A percentile compares a stretch with the other conserved stretches of the same genome.
phyloP scores from a whole-genome alignment of 2,113 vertebrate genomes.

The Nansenia antarctica region DNA sequence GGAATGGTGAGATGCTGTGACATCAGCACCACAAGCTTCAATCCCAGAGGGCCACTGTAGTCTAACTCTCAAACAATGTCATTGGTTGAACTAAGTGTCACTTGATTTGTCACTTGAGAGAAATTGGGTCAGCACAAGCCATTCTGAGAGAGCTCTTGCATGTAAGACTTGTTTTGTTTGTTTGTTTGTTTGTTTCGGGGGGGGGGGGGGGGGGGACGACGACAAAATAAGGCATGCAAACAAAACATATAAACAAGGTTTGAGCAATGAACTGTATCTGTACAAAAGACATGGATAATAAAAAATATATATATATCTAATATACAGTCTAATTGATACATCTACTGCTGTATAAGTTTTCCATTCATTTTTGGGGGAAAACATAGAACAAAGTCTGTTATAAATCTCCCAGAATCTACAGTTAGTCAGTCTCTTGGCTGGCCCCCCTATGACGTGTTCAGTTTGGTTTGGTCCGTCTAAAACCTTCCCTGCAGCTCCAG shows the following conservation, averaged over 20 bases:
- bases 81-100: neutral
- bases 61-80: constrained; percentile 15
- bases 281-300: constrained; percentile 49
- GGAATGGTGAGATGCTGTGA: constrained; percentile 43
- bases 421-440: constrained; percentile 49
- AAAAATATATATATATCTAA: constrained; percentile 59
- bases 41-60: constrained; percentile 15
- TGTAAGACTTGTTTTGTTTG: constrained; percentile 5
- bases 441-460: constrained; percentile 29
- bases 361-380: constrained; percentile 49
- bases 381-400: constrained; percentile 35
- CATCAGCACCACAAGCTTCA: constrained; percentile 23
- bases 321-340: constrained; percentile 61
- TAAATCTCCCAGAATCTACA: constrained; percentile 45
- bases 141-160: too few species aligned
- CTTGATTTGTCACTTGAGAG: constrained; percentile 10
- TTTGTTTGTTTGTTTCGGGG: constrained; percentile 22
- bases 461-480: constrained; percentile 43
- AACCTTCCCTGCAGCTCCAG: constrained; percentile 51
- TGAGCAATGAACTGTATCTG: constrained; percentile 42
- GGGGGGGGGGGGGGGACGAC: constrained; percentile 13
- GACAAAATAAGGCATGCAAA: constrained; percentile 46
- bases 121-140: constrained; percentile 1
- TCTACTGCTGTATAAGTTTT: constrained; percentile 46
- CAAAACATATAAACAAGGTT: constrained; percentile 25